Conservation (phyloP, 1,140 invertebrate species). For the Eupeodes corollae region DNA sequence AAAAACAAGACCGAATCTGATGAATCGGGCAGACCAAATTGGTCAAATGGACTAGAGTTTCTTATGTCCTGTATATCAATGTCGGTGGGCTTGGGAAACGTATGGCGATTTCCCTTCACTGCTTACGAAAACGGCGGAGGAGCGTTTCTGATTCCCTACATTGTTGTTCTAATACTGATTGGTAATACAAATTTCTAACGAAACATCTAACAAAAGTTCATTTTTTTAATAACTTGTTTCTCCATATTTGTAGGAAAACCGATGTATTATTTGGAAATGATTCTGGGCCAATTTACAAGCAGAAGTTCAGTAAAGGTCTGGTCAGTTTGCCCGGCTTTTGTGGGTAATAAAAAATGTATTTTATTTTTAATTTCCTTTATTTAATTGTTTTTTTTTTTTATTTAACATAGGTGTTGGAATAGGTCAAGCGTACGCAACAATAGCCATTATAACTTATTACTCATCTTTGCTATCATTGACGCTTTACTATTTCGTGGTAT, state of each 20-base stretch:
- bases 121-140: slow-evolving; percentile 61
- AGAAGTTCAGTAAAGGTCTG: slow-evolving; percentile 51
- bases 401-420: slow-evolving; percentile 53
- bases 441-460: slow-evolving; percentile 55
- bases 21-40: slow-evolving; percentile 37
- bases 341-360: slow-evolving; percentile 32
- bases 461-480: slow-evolving; percentile 53
- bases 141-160: slow-evolving; percentile 60
- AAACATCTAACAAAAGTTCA: not conserved
- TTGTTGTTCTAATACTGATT: slow-evolving; percentile 58
- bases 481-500: slow-evolving; percentile 49
- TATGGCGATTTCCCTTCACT: slow-evolving; percentile 64
- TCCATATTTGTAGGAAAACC: slow-evolving; percentile 48
- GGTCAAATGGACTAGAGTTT: slow-evolving; percentile 70
- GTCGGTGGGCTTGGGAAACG: slow-evolving; percentile 55
- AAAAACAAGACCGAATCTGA: no score
- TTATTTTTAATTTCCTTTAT: not conserved
- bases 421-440: slow-evolving; percentile 53
- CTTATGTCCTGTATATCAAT: slow-evolving; percentile 74
- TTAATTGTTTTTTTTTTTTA: not conserved
- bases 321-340: slow-evolving; percentile 41
- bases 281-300: slow-evolving; percentile 59
- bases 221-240: no score
- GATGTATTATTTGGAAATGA: slow-evolving; percentile 73
- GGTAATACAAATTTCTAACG: slow-evolving; percentile 46